Conservation (phyloP, 2,797 vertebrate species). For the Sardinella longiceps region DNA sequence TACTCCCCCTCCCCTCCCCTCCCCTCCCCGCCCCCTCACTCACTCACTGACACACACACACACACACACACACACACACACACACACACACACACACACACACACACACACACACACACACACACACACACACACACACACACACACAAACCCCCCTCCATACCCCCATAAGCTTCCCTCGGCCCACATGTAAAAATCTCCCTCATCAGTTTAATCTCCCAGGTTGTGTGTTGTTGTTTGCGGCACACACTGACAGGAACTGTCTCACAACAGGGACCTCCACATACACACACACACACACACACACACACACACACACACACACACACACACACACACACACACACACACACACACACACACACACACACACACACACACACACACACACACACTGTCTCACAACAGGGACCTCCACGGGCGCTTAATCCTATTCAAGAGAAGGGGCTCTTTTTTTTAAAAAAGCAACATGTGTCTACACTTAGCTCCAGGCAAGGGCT, state of each 20-base stretch:
- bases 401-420: too few species aligned
- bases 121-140: not conserved
- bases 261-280: not conserved
- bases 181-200: slow-evolving; percentile 2
- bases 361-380: too few species aligned
- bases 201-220: not conserved
- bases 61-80: not conserved
- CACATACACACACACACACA: too few species aligned
- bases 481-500: not conserved
- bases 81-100: slow-evolving; percentile 9
- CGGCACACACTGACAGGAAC: not conserved
- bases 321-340: too few species aligned
- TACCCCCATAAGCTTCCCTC: not conserved
- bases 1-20: too few species aligned
- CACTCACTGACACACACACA: not conserved
- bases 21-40: too few species aligned
- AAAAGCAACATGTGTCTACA: not conserved
- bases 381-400: too few species aligned
- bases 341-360: too few species aligned
- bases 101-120: not conserved
- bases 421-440: not conserved
- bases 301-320: too few species aligned
- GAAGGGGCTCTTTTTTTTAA: not conserved
- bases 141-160: not conserved
- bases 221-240: not conserved